Evolutionary conservation across 2,113 vertebrate genomes (phyloP).

Genomic region (Brienomyrus brachyistius): DNA sequence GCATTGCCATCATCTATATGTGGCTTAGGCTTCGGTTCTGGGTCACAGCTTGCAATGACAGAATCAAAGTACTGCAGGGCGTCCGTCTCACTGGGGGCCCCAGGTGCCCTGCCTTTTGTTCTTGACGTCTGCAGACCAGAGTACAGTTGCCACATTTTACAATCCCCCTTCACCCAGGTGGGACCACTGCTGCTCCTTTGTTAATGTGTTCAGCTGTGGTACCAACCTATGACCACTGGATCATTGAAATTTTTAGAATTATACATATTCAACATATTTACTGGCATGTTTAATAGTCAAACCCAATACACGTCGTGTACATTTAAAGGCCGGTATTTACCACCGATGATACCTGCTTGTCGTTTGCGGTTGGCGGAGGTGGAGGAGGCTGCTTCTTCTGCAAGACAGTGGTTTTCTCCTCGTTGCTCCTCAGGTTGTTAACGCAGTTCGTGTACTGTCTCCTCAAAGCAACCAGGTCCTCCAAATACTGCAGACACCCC

Average conservation of each 20-base stretch:
- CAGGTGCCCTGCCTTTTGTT: conserved; percentile 46
- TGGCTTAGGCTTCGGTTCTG: conserved; percentile 59
- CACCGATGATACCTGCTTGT: conserved; percentile 34
- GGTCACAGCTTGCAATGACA: conserved; percentile 81
- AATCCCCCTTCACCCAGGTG: background rate
- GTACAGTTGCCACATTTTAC: background rate
- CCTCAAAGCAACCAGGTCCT: conserved; percentile 82
- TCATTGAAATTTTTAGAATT: background rate
- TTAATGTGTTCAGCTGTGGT: background rate
- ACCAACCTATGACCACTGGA: background rate
- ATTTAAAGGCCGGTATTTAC: background rate
- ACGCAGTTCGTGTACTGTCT: conserved; percentile 76
- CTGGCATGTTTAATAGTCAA: background rate
- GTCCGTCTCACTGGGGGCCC: conserved; percentile 66
- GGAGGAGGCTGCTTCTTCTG: conserved; percentile 57
- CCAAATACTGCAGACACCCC: conserved; percentile 84
- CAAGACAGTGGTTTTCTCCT: conserved; percentile 36
- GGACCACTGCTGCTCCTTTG: background rate
- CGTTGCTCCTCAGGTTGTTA: conserved; percentile 61
- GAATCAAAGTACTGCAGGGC: conserved; percentile 83
- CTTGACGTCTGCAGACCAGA: conserved; percentile 36
- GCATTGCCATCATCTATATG: conserved; percentile 61
- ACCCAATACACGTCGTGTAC: background rate
- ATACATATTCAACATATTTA: background rate
- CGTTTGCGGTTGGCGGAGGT: conserved; percentile 41